Evolutionary conservation across 2,113 vertebrate species (phyloP), one percentile per base, ranked within the genome.

Genomic region (Alligator mississippiensis): DNA sequence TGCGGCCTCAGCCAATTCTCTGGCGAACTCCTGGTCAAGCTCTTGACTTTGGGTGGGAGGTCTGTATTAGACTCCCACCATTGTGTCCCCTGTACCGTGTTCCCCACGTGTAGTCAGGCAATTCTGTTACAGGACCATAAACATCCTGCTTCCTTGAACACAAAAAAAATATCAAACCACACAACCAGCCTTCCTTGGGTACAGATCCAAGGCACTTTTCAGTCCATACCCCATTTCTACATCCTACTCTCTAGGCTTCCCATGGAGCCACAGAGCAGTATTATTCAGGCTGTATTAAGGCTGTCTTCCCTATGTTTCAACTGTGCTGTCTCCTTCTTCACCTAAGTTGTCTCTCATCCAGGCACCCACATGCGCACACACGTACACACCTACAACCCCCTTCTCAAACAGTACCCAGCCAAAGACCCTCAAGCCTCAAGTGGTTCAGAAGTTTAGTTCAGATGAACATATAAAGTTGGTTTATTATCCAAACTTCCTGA

Each of bases 401-500:
- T 47, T 47, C 47, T 47, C 78, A 47, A 85, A 88, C n/a, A 80
- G 28, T 34, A 59, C 38, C 12, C 6, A 62, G 54, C 34, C 63
- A 34, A 0, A 1, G 57, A 6, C n/a, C 57, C 70, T 72, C 62
- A 59, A 54, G 77, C 66, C 72, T 94, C 89, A 80, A 4, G 1
- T 93, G 54, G 9, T 75, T 1, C 1, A 91, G 62, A 87, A 72
- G 55, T 91, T 84, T 83, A 83, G 77, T 92, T 94, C 91, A 89
- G 77, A 90, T 84, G 81, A 30, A 61, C 77, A 88, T 89, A 75
- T n/a, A 95, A 89, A 93, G 21, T 15, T 79, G 60, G 16, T 90
- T 95, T 84, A n/a, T 92, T 87, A 91, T n/a, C 80, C 92, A 94
- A 17, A 91, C 60, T 84, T 92, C 81, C 76, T 25, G 0, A 93